These are phyloP conservation scores for Epinephelus cyanopodus DNA, from an alignment of 2,113 vertebrate species.

Conservation along the genomic window DNA sequence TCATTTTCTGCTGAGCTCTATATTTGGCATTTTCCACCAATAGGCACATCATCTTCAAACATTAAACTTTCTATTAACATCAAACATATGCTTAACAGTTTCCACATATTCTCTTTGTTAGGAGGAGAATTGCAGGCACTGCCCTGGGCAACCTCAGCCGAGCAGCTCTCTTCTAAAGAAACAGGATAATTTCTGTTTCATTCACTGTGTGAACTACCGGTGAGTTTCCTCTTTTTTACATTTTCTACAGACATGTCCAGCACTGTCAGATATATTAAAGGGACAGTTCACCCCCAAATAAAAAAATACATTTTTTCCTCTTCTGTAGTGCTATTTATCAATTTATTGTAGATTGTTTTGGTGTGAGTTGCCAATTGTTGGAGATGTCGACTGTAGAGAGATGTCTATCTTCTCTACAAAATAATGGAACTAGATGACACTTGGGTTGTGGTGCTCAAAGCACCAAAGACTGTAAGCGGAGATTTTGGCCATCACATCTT, in stretches of 20 bases:
- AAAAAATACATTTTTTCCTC: too few species aligned
- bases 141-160: slow-evolving; percentile 25
- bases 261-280: background rate
- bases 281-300: too few species aligned
- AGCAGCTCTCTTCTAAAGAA: slow-evolving; percentile 23
- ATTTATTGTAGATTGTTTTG: too few species aligned
- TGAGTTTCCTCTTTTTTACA: background rate
- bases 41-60: slow-evolving; percentile 19
- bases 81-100: slow-evolving; percentile 50
- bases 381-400: too few species aligned
- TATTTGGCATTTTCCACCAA: slow-evolving; percentile 41
- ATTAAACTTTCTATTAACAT: slow-evolving; percentile 50
- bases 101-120: slow-evolving; percentile 32
- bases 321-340: too few species aligned
- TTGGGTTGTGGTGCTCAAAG: too few species aligned
- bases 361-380: too few species aligned
- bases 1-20: slow-evolving; percentile 42
- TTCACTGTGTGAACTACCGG: background rate
- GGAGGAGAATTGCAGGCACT: slow-evolving; percentile 5
- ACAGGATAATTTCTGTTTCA: slow-evolving; percentile 4
- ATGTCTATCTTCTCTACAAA: too few species aligned
- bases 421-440: too few species aligned
- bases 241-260: background rate
- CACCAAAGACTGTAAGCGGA: too few species aligned
- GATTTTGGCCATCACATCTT: too few species aligned